Evolutionary conservation across 2,113 vertebrate genomes (phyloP), one percentile per base, ranked within the genome.

Genomic region (Paratilapia polleni): DNA sequence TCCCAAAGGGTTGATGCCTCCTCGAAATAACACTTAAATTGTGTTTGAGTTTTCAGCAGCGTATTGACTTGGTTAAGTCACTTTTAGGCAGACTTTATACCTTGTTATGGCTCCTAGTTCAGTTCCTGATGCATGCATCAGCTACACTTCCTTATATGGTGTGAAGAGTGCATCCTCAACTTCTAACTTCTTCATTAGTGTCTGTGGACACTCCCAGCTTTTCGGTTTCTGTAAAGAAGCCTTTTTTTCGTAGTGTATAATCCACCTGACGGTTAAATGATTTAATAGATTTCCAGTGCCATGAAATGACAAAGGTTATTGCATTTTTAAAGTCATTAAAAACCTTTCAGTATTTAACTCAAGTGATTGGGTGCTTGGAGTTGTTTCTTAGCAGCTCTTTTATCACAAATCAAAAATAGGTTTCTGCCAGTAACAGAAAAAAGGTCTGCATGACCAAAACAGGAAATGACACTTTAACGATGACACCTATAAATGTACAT

Each of bases 131-230:
- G 6, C 24, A 34, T 15, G 58, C 1, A 9, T 81, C 20, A n/a
- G 31, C 56, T 57, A 68, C n/a, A 86, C 49, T 85, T 91, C 93
- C 91, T 81, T 94, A 91, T 92, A 93, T 88, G 92, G 94, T n/a
- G 68, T 41, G 73, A 80, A 62, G 11, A 47, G 41, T 56, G 62
- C 52, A 28, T 60, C n/a, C 56, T 78, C 4, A 9, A 47, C 2
- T 38, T 31, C 28, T 3, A 36, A 66, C 84, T 82, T 89, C 64
- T 83, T 84, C 24, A 61, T 58, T 36, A 3, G 4, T 4, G 52
- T 47, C 6, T 3, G 9, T 11, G 22, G 52, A 22, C 26, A 31
- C 66, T 52, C 19, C 47, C 47, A 49, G 47, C 14, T 49, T 49
- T 15, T 17, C 47, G 17, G 47, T 17, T 49, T 49, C 26, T 73